Percentiles rank a stretch among this genome's conserved stretches.
These are phyloP conservation scores for Parnassius smintheus DNA, from an alignment of 2,888 invertebrate genomes.

Conservation along the genomic window DNA sequence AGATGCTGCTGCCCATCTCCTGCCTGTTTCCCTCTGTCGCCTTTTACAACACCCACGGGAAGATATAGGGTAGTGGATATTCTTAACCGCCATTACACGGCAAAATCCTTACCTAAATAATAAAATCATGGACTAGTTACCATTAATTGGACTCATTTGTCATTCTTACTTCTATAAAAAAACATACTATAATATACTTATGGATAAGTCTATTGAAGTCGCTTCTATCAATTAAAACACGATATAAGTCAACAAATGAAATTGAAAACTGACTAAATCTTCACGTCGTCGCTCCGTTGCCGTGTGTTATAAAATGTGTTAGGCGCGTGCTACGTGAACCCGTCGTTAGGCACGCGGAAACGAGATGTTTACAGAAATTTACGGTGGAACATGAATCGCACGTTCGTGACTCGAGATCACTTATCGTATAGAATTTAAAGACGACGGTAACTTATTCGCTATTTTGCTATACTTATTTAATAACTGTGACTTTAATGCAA, in stretches of 20 bases:
- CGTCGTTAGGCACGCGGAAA: conserved; percentile 38
- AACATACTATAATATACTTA: too few species aligned
- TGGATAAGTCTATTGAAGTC: too few species aligned
- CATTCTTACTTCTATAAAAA: too few species aligned
- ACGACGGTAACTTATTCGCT: conserved; percentile 12
- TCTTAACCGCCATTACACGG: too few species aligned
- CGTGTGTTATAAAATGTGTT: neutral
- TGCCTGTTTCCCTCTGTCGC: too few species aligned
- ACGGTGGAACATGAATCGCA: conserved; percentile 37
- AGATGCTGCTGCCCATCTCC: too few species aligned
- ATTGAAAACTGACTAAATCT: neutral
- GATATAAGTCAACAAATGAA: neutral
- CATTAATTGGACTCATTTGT: too few species aligned
- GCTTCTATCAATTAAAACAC: neutral
- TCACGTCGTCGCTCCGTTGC: conserved; percentile 6
- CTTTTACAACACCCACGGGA: too few species aligned
- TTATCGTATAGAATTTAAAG: conserved; percentile 35
- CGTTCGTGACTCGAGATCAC: conserved; percentile 38
- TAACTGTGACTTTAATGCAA: too few species aligned
- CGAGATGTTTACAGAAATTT: conserved; percentile 35
- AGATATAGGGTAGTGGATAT: too few species aligned
- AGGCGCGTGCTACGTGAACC: conserved; percentile 8
- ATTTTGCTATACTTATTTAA: neutral
- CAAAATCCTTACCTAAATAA: too few species aligned
- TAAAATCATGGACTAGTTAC: too few species aligned